A percentile compares a stretch with the other conserved stretches of the same genome.
Evolutionary conservation across 53 echinoderm and acorn worm species (phyloP).

Genomic region (Apostichopus leukothele): DNA sequence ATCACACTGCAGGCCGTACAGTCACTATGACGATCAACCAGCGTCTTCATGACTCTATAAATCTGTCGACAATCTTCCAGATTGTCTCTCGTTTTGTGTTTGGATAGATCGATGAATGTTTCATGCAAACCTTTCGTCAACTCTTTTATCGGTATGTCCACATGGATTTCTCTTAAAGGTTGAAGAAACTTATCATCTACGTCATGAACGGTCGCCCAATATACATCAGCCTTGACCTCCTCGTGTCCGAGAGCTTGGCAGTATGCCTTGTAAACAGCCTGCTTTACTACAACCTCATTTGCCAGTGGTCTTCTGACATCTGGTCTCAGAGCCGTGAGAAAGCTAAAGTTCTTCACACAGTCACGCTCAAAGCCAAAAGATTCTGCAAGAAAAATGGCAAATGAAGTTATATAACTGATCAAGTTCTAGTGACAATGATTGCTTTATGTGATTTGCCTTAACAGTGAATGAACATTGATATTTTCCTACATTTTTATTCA

Average conservation of each 20-base stretch:
- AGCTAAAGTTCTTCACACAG: not conserved
- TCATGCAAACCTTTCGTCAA: not conserved
- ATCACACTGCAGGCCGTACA: not conserved
- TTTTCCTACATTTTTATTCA: no score
- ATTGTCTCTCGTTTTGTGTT: not conserved
- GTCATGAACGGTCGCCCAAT: not conserved
- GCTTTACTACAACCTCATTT: not conserved
- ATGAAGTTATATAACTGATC: not conserved
- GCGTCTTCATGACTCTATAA: not conserved
- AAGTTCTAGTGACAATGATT: no score
- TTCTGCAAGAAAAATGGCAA: not conserved
- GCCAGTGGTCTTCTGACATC: not conserved
- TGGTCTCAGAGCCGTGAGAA: not conserved
- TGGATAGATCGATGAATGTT: not conserved
- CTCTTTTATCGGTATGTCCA: not conserved
- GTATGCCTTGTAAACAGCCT: not conserved
- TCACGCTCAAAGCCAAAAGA: not conserved
- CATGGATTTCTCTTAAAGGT: not conserved
- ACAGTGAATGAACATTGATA: no score
- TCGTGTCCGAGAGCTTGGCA: not conserved
- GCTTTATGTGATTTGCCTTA: no score
- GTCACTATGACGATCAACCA: not conserved
- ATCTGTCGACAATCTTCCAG: not conserved
- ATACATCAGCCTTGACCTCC: not conserved
- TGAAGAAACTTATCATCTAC: not conserved